Evolutionary conservation across 2,888 invertebrate genomes (phyloP), one percentile per base, ranked within the genome.

Genomic region (Pachliopta kotzebuea): DNA sequence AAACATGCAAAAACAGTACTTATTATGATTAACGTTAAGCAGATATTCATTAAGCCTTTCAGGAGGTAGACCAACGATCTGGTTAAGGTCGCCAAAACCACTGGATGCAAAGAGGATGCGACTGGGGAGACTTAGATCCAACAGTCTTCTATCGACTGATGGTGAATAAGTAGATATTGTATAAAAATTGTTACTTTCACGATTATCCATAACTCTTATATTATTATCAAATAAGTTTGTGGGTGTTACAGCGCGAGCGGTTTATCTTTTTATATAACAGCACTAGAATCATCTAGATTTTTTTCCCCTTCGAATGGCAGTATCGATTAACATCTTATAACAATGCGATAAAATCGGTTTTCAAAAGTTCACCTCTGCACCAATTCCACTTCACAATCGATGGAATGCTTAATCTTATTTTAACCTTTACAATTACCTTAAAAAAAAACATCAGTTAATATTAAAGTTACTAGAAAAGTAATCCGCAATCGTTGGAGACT

Each of bases 331-430:
- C 77, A 83, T 79, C 77, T 73, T 85, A 83, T 78, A 75, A 77
- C 80, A 78, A 81, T 73, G 73, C 68, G 70, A 70, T 76, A 75
- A 77, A 72, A 69, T 70, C 74, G 74, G 72, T 68, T 72, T 67
- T 71, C n/a, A 24, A 60, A 21, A 29, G 66, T 74, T 70, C 69
- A 71, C 66, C 68, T 49, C 70, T 63, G 78, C 77, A 81, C 76
- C 80, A 80, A 83, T 81, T 82, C 79, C 83, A 76, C 76, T 70
- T 73, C 76, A 72, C 73, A 79, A 60, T 21, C 74, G 70, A 76
- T 88, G 88, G 88, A 89, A 89, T 89, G 88, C 79, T 85, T 81
- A 74, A 68, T 70, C 70, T 74, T 74, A 75, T 74, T 74, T 75
- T 56, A 49, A 60, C 73, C 79, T 76, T 77, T 77, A 78, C 78